Evolutionary conservation across 2,797 vertebrate species (phyloP), one percentile per base, ranked within the genome.

Genomic region (Cygnus olor): DNA sequence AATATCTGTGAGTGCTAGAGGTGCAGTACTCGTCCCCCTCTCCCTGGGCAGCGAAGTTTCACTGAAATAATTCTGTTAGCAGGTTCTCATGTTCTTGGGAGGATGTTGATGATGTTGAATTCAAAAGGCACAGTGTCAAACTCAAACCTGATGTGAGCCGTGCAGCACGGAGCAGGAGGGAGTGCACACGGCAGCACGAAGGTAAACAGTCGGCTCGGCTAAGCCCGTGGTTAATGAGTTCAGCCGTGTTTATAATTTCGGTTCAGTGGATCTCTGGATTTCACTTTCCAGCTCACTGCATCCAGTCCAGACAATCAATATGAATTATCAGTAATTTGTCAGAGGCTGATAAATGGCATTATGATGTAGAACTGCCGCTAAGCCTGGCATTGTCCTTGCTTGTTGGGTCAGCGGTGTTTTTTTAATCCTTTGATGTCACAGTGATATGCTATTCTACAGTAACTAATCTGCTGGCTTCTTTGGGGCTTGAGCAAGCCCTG

Each of bases 251-350:
- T 72, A 8, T 34, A 19, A 71, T 76, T 57, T 27, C 60, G 28
- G 71, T 56, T 84, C 47, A 58, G 24, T n/a, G n/a, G 5, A 14
- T 47, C 74, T 78, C 92, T 90, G 80, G 51, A 49, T 84, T 91
- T 92, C 68, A 3, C 24, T 88, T 94, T 79, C 89, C 49, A 27
- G 4, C 77, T 97, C 83, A 13, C 63, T 89, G 94, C 87, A 9
- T 20, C 40, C 78, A 64, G 58, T 16, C 66, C 79, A 28, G 45
- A 27, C 42, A 91, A 94, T 96, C 95, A 82, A 93, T 94, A 79
- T 15, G 92, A 97, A 94, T 91, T 53, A 96, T 80, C 85, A 80
- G 89, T 74, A 73, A 94, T 95, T 94, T 93, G 61, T 91, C 94
- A 94, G 85, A 42, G 72, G 80, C 17, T 95, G 86, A 94, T 89